A percentile compares a stretch with the other conserved stretches of the same genome.
These are phyloP conservation scores for Serranus cabrilla DNA, from an alignment of 2,797 vertebrate genomes.

Conservation along the genomic window DNA sequence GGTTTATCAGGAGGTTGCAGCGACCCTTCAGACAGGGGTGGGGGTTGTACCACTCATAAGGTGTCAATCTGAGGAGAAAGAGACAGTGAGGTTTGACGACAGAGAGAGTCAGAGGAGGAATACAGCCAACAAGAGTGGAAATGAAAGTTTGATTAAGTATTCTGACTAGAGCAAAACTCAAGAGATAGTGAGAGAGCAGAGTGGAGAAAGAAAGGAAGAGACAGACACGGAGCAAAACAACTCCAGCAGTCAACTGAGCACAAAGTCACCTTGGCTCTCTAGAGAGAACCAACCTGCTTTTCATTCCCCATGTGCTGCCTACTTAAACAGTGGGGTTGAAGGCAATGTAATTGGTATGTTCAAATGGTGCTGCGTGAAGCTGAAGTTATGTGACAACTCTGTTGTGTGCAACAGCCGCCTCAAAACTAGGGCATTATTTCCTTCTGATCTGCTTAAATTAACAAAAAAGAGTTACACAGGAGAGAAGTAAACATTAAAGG, in stretches of 20 bases:
- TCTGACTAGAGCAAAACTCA: constrained; percentile 52
- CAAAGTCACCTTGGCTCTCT: constrained; percentile 78
- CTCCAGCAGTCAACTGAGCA: constrained; percentile 60
- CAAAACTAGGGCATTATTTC: neutral
- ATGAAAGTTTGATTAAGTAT: constrained; percentile 38
- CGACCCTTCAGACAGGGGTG: constrained; percentile 95
- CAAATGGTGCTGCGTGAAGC: constrained; percentile 42
- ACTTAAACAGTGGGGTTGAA: constrained; percentile 43
- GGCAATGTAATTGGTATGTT: constrained; percentile 56
- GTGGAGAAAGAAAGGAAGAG: constrained; percentile 37
- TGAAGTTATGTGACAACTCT: constrained; percentile 27
- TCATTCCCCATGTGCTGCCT: constrained; percentile 52
- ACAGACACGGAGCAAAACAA: constrained; percentile 59
- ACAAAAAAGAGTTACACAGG: neutral
- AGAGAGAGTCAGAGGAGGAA: constrained; percentile 10
- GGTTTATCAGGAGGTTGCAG: constrained; percentile 96
- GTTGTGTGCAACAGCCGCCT: neutral
- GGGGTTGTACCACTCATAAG: constrained; percentile 99
- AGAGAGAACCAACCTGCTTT: constrained; percentile 66
- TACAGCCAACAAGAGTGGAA: constrained; percentile 12
- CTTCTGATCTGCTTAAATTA: constrained; percentile 4
- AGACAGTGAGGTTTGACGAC: constrained; percentile 32
- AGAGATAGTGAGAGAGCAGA: constrained; percentile 32
- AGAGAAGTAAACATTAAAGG: neutral
- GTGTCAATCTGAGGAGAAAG: constrained; percentile 88